Conservation (phyloP, 2,113 vertebrate genomes). For the Agelaius tricolor region DNA sequence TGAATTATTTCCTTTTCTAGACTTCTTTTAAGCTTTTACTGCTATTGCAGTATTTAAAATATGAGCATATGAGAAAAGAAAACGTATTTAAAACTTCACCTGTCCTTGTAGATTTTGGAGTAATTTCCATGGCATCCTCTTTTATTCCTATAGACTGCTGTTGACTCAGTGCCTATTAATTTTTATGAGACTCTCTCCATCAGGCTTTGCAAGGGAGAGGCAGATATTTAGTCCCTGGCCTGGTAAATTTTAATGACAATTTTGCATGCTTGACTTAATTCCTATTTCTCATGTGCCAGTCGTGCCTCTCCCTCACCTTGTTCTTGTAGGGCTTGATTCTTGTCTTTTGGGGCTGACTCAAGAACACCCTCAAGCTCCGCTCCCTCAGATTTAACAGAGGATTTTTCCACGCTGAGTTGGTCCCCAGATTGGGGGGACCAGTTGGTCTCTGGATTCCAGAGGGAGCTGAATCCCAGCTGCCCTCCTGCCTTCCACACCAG, state of each 20-base stretch:
- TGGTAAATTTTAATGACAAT: constrained; percentile 67
- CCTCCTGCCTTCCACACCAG: neutral
- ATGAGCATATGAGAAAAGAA: neutral
- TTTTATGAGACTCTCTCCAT: constrained; percentile 16
- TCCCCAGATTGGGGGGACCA: neutral
- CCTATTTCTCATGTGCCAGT: constrained; percentile 18
- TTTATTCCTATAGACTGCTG: neutral
- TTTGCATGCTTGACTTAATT: constrained; percentile 55
- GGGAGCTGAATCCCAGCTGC: neutral
- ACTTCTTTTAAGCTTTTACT: neutral
- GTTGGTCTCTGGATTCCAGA: neutral
- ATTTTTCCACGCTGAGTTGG: neutral
- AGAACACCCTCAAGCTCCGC: neutral
- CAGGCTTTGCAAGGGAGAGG: neutral
- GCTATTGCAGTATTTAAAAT: neutral
- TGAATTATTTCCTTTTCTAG: neutral
- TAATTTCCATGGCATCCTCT: neutral
- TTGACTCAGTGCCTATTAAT: constrained; percentile 34
- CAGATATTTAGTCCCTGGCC: constrained; percentile 27
- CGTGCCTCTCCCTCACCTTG: neutral
- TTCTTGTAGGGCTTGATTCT: neutral
- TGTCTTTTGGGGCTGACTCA: neutral
- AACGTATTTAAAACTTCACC: neutral
- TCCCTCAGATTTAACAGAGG: neutral
- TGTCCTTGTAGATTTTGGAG: neutral